Percentiles rank a stretch among this genome's conserved stretches.
phyloP scores from a whole-genome alignment of 1,140 invertebrate species.

The Stegodyphus mimosarum region DNA sequence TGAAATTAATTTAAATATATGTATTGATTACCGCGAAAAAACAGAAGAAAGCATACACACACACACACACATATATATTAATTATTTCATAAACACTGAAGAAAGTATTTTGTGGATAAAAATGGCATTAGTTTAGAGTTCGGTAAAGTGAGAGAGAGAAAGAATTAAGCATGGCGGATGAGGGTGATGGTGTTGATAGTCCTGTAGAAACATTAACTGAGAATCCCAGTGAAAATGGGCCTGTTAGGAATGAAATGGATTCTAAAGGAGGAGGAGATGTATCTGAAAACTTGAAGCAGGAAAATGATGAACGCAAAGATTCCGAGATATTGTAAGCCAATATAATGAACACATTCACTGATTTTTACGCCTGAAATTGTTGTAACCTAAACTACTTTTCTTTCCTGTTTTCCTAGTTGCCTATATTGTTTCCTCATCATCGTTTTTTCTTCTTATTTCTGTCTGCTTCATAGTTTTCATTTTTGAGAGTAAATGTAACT shows the following conservation, averaged over 20 bases:
- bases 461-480: too few species aligned
- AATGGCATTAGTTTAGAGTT: slow-evolving; percentile 9
- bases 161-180: slow-evolving; percentile 45
- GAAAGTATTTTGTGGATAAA: background rate
- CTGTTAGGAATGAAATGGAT: slow-evolving; percentile 8
- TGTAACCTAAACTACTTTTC: too few species aligned
- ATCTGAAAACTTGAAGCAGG: slow-evolving; percentile 17
- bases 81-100: background rate
- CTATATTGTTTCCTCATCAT: too few species aligned
- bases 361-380: background rate
- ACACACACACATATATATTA: background rate
- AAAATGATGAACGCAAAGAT: slow-evolving; percentile 11
- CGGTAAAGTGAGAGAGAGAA: background rate
- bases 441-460: too few species aligned
- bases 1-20: too few species aligned
- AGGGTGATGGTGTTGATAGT: background rate
- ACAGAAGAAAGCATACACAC: too few species aligned
- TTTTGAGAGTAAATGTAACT: too few species aligned
- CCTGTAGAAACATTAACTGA: background rate
- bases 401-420: too few species aligned
- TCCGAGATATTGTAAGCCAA: slow-evolving; percentile 22
- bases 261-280: slow-evolving; percentile 2
- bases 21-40: too few species aligned
- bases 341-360: background rate
- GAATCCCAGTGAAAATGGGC: slow-evolving; percentile 25